Conservation (phyloP, 1,140 invertebrate species). For the Neodiprion fabricii region DNA sequence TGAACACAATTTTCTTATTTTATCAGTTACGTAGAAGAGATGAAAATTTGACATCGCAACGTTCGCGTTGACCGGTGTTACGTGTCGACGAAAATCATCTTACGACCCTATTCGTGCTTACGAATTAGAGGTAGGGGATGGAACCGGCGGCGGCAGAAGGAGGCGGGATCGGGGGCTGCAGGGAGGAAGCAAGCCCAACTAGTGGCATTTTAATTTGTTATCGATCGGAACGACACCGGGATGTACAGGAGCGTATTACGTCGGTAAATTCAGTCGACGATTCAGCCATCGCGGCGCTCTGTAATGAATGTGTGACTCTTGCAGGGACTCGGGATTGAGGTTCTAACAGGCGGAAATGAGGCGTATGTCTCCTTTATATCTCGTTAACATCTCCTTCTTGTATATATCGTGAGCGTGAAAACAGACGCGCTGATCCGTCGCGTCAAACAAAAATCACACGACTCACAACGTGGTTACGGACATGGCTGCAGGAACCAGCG, state of each 20-base stretch:
- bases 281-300: background rate
- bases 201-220: slow-evolving; percentile 33
- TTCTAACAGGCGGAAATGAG: background rate
- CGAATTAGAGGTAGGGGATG: too few relatives aligned
- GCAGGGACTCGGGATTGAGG: background rate
- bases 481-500: too few relatives aligned
- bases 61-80: too few relatives aligned
- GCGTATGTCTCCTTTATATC: background rate
- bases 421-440: too few relatives aligned
- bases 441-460: too few relatives aligned
- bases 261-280: slow-evolving; percentile 23
- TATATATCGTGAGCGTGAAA: too few relatives aligned
- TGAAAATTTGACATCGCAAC: too few relatives aligned
- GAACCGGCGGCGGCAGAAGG: background rate
- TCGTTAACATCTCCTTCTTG: background rate
- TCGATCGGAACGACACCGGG: slow-evolving; percentile 29
- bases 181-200: slow-evolving; percentile 14
- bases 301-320: background rate
- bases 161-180: background rate
- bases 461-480: too few relatives aligned
- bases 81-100: too few relatives aligned
- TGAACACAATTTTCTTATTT: too few relatives aligned
- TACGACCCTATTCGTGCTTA: too few relatives aligned
- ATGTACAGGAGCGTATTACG: slow-evolving; percentile 30
- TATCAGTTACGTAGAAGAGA: too few relatives aligned